Percentiles rank a stretch among this genome's conserved stretches.
phyloP scores from a whole-genome alignment of 1,140 invertebrate species.

The Drosophila arizonae region DNA sequence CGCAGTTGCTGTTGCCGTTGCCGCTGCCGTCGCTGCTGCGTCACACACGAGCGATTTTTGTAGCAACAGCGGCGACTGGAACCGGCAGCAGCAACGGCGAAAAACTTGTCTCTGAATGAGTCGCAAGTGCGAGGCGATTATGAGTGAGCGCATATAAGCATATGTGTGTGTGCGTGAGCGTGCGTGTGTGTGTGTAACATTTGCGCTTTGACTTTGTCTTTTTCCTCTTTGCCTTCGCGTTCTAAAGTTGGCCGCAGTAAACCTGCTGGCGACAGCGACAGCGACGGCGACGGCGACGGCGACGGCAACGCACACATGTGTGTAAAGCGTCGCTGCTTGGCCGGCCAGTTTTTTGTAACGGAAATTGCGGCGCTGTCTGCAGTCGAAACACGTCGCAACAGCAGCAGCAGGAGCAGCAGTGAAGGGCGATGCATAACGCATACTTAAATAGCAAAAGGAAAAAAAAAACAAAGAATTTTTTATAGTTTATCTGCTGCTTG shows the following conservation, averaged over 20 bases:
- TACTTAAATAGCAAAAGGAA: constrained; percentile 46
- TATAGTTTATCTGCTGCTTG: constrained; percentile 20
- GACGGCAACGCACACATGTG: constrained; percentile 26
- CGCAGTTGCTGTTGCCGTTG: constrained; percentile 11
- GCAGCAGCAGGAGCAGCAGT: neutral
- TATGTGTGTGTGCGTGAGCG: constrained; percentile 6
- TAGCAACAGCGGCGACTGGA: constrained; percentile 22
- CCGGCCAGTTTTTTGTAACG: constrained; percentile 78
- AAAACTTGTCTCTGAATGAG: constrained; percentile 39
- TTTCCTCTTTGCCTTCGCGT: constrained; percentile 46
- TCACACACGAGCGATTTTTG: constrained; percentile 62
- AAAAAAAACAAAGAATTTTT: constrained; percentile 16
- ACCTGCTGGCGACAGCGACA: constrained; percentile 14
- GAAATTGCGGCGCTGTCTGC: constrained; percentile 60
- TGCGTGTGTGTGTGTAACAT: constrained; percentile 20
- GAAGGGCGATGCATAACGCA: constrained; percentile 19
- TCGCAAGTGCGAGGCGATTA: constrained; percentile 35
- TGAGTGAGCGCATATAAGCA: neutral
- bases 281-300: constrained; percentile 11
- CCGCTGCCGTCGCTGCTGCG: constrained; percentile 31
- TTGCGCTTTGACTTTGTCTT: constrained; percentile 33
- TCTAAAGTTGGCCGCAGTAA: constrained; percentile 58
- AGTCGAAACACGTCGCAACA: constrained; percentile 61
- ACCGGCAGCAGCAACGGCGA: constrained; percentile 7
- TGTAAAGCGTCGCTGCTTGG: constrained; percentile 42